Base-by-base conservation (phyloP, 2,797 vertebrate species). In the Bovichtus variegatus region DNA sequence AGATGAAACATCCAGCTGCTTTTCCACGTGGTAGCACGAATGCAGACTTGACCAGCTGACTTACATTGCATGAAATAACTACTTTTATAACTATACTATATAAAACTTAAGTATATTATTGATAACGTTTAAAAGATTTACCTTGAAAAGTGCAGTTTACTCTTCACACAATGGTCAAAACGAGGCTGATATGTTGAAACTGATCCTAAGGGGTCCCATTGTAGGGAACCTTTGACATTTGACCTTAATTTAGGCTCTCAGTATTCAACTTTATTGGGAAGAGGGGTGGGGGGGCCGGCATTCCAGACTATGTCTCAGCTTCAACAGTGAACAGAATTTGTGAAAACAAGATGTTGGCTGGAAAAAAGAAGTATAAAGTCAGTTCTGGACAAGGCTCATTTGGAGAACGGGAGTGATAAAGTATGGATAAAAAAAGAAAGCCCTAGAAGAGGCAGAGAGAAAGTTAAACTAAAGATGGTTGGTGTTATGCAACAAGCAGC, bases 141-240 rank as follows among this genome's bases (percentile, higher is more conserved):
- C 13, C 29, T 41, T 50, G 2, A 41, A 51, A 41, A 43, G 43
- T 43, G 19, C 5, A 18, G 41, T 2, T 31, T 54, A 18, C 49
- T 23, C 23, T 41, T 61, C 15, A 36, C 12, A 34, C 41, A 25
- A 7, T 1, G 58, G 23, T 65, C 15, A 49, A 21, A 73, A 36
- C 18, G 25, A 46, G 16, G 29, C 50, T 57, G 18, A 61, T 15
- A 4, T 6, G 9, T 6, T 47, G 50, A 76, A 82, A 67, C 12
- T 18, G 61, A 84, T 73, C 55, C 21, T 27, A 13, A 34, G 1
- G 21, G 50, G 10, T 71, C 23, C 71, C 49, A 76, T 76, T 73
- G 60, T 27, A 55, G 23, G 27, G 7, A 44, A 34, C 29, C 12
- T 18, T 23, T 60, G 68, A 87, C 81, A 85, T 82, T 59, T 79